phyloP scores from a whole-genome alignment of 2,888 invertebrate genomes.

The Pristionchus entomophagus region DNA sequence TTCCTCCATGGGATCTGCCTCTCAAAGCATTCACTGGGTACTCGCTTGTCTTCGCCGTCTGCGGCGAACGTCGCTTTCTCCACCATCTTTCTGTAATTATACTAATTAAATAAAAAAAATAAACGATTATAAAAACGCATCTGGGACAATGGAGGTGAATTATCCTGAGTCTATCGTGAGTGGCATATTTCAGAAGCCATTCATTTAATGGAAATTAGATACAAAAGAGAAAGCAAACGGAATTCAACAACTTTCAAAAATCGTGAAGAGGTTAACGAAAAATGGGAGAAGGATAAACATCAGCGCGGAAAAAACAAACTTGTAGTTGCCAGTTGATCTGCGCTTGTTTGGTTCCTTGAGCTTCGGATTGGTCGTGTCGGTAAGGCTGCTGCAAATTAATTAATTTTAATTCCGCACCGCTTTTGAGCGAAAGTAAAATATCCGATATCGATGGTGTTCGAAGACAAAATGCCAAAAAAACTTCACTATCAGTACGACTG shows the following conservation, averaged over 20 bases:
- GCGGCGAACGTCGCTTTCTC: not conserved
- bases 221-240: too few relatives aligned
- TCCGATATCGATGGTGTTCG: not conserved
- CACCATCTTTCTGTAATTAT: not conserved
- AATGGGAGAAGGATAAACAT: not conserved
- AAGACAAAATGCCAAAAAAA: not conserved
- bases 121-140: too few relatives aligned
- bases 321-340: constrained; percentile 5
- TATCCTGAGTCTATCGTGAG: too few relatives aligned
- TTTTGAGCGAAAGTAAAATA: not conserved
- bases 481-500: too few relatives aligned
- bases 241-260: too few relatives aligned
- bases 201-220: too few relatives aligned
- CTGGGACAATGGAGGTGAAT: too few relatives aligned
- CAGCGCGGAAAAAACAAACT: not conserved
- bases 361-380: not conserved
- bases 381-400: not conserved
- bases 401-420: too few relatives aligned
- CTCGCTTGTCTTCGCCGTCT: constrained; percentile 39
- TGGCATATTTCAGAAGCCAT: too few relatives aligned
- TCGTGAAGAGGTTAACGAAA: too few relatives aligned
- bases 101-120: too few relatives aligned
- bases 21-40: not conserved
- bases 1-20: not conserved
- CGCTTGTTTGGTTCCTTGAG: constrained; percentile 18